Base-by-base conservation (phyloP, 2,888 invertebrate species). In the Trichogramma evanescens region DNA sequence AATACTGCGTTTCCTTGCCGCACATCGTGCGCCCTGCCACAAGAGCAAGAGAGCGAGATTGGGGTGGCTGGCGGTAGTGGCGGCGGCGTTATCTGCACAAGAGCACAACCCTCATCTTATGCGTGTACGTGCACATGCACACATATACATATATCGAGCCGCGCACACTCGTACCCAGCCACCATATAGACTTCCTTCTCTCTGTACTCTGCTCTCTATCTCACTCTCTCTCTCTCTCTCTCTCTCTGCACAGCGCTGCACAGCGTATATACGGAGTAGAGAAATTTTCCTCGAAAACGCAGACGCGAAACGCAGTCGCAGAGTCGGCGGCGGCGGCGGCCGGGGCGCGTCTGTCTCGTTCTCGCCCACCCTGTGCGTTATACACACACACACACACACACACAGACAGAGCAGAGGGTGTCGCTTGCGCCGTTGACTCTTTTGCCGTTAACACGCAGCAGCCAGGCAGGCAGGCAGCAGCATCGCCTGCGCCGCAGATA, bases 251-350 rank as follows among this genome's bases (percentile, higher is more conserved):
- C 8, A 55, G 9, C n/a, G 6, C 5, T 46, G 48, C 26, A 9
- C 40, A 46, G 13, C 26, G 9, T 3, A 13, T 13, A 49, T 49
- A 7, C 49, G 13, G 5, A 26, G 38, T 49, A 6, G 38, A 49
- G 13, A 49, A 49, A 7, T 9, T 9, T 45, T 10, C 40, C 44
- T 9, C 49, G 42, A 54, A 59, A 66, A 66, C 66, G 64, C 63
- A 64, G 62, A 63, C 66, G 64, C 65, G 58, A 48, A 26, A 65
- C 65, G 65, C 66, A 66, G 66, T 62, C 66, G 66, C 66, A 65
- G 64, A 64, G 46, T 62, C 59, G 56, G 9, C 50, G 45, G 6
- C 26, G 26, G 26, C 13, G 13, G 13, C 13, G 13, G 13, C 26
- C 26, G 26, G 26, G 26, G 26, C 26, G 26, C 26, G 26, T 26